Conservation (phyloP, 2,797 vertebrate species). For the Diplodus puntazzo region DNA sequence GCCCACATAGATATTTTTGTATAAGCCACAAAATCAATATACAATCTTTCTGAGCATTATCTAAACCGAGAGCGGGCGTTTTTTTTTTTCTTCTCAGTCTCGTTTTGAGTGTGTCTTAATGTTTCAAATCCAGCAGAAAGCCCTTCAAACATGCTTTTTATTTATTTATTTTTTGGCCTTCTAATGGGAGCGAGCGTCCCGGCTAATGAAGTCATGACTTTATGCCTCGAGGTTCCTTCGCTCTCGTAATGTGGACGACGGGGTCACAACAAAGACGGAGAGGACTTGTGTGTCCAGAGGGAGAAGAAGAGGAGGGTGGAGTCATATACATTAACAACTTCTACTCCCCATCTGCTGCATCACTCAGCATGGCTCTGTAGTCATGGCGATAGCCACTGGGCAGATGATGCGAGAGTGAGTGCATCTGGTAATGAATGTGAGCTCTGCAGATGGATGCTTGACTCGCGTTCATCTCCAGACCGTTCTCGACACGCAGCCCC, state of each 20-base stretch:
- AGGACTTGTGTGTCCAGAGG: constrained; percentile 60
- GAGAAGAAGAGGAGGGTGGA: neutral
- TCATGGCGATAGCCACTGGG: constrained; percentile 72
- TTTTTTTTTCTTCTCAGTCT: neutral
- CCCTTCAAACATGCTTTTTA: constrained; percentile 54
- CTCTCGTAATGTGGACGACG: constrained; percentile 42
- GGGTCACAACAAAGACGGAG: constrained; percentile 62
- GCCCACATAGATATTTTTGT: constrained; percentile 31
- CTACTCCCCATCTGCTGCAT: constrained; percentile 68
- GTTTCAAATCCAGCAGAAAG: constrained; percentile 43
- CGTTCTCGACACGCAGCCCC: constrained; percentile 47
- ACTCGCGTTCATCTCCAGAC: constrained; percentile 57
- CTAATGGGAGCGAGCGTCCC: constrained; percentile 65
- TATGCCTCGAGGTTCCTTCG: constrained; percentile 61
- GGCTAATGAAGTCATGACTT: constrained; percentile 71
- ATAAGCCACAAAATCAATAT: constrained; percentile 56
- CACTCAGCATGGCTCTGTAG: constrained; percentile 62
- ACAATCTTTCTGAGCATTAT: constrained; percentile 40
- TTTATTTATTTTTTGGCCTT: constrained; percentile 19
- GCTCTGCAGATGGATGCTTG: constrained; percentile 70
- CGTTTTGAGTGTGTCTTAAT: constrained; percentile 44
- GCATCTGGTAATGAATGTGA: constrained; percentile 71
- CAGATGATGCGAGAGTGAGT: constrained; percentile 71
- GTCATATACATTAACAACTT: constrained; percentile 63
- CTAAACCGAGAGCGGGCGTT: constrained; percentile 28